Evolutionary conservation across 1,140 invertebrate genomes (phyloP).

Genomic region (Babylonia areolata): DNA sequence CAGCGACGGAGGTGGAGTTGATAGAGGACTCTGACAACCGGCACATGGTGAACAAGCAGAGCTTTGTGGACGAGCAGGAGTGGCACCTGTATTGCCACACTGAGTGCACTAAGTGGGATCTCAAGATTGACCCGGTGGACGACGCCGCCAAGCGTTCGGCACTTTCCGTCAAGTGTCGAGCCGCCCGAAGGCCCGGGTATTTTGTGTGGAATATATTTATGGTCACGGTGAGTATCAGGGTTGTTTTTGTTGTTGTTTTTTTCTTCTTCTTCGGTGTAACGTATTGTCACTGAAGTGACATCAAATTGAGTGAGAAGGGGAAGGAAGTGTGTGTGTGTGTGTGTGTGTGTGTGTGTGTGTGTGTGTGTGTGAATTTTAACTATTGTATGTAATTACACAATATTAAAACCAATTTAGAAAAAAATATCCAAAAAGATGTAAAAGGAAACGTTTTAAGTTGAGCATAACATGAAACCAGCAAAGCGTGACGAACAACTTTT

Average conservation of each 20-base stretch:
- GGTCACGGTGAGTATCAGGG: slow-evolving; percentile 66
- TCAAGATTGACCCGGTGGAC: slow-evolving; percentile 73
- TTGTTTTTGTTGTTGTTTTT: not conserved
- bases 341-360: no score
- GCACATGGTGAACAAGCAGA: slow-evolving; percentile 73
- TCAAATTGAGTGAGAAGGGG: no score
- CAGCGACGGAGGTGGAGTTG: slow-evolving; percentile 71
- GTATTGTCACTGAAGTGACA: no score
- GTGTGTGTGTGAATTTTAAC: no score
- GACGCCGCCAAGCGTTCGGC: slow-evolving; percentile 68
- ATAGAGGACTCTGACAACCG: slow-evolving; percentile 72
- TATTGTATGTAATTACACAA: no score
- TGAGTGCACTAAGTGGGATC: slow-evolving; percentile 70
- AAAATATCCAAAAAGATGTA: no score
- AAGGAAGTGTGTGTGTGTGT: no score
- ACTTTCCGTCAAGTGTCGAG: slow-evolving; percentile 73
- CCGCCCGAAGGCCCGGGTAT: slow-evolving; percentile 72
- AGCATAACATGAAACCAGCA: no score
- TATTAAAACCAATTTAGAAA: no score
- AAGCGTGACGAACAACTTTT: no score
- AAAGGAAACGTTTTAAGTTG: no score
- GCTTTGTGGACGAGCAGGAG: slow-evolving; percentile 76
- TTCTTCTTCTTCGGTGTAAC: not conserved
- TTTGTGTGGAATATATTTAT: slow-evolving; percentile 77
- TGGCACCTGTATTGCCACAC: slow-evolving; percentile 75